Percentiles rank a stretch among this genome's conserved stretches.
Conservation (phyloP, 2,888 invertebrate species). For the Rhagonycha lutea region DNA sequence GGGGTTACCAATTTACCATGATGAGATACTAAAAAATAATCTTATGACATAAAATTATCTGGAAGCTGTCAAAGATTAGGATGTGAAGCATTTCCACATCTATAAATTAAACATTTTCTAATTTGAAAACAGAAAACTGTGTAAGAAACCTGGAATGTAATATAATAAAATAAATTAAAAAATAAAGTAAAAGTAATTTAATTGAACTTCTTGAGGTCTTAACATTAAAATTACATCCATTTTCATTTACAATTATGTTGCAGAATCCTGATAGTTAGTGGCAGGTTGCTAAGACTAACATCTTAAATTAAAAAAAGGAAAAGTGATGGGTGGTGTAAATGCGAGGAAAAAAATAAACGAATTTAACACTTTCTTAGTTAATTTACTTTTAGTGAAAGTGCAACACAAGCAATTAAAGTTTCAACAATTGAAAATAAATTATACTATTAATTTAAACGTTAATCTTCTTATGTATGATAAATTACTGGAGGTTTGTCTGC, state of each 20-base stretch:
- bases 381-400: neutral
- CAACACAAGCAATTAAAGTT: neutral
- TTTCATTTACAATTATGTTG: neutral
- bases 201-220: neutral
- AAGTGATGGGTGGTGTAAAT: neutral
- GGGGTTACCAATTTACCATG: too few relatives aligned
- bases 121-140: neutral
- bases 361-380: constrained; percentile 5
- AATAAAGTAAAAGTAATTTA: neutral
- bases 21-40: neutral
- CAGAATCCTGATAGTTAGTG: neutral
- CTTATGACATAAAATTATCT: neutral
- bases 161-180: neutral
- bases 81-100: neutral
- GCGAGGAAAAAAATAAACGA: neutral
- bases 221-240: neutral
- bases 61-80: neutral
- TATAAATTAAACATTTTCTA: neutral
- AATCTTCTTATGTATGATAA: constrained; percentile 28
- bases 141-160: neutral
- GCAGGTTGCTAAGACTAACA: neutral
- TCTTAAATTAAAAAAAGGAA: neutral
- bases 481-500: constrained; percentile 26
- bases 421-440: constrained; percentile 1
- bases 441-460: constrained; percentile 15